Evolutionary conservation across 2,113 vertebrate species (phyloP).

Genomic region (Etheostoma spectabile): DNA sequence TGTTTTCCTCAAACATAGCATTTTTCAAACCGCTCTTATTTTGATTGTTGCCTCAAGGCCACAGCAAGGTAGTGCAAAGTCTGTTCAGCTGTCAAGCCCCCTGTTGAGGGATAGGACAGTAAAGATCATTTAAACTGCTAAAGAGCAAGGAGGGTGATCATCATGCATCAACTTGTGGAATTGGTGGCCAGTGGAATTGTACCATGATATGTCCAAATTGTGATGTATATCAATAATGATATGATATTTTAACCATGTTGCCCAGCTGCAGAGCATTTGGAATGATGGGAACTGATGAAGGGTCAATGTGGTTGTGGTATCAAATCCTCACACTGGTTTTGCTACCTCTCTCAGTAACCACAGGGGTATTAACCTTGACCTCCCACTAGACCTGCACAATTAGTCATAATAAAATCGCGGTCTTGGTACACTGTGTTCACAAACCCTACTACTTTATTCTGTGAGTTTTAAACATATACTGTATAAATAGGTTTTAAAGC

Average conservation of each 20-base stretch:
- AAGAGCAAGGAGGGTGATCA: not conserved
- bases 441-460: no score
- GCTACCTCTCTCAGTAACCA: not conserved
- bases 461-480: no score
- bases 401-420: no score
- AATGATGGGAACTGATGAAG: not conserved
- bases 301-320: conserved; percentile 10
- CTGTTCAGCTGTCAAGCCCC: not conserved
- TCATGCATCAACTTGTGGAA: not conserved
- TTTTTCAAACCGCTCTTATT: conserved; percentile 18
- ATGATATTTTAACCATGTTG: not conserved
- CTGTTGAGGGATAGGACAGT: conserved; percentile 3
- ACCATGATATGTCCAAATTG: not conserved
- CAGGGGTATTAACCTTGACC: not conserved
- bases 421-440: no score
- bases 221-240: not conserved
- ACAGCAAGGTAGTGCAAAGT: not conserved
- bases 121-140: conserved; percentile 14
- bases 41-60: conserved; percentile 18
- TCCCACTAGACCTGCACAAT: not conserved
- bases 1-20: not conserved
- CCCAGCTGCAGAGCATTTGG: not conserved
- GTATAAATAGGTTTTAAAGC: no score
- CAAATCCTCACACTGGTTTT: conserved; percentile 29
- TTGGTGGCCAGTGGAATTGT: not conserved